Base-by-base conservation (phyloP, 2,888 invertebrate species). In the Thyatira batis region DNA sequence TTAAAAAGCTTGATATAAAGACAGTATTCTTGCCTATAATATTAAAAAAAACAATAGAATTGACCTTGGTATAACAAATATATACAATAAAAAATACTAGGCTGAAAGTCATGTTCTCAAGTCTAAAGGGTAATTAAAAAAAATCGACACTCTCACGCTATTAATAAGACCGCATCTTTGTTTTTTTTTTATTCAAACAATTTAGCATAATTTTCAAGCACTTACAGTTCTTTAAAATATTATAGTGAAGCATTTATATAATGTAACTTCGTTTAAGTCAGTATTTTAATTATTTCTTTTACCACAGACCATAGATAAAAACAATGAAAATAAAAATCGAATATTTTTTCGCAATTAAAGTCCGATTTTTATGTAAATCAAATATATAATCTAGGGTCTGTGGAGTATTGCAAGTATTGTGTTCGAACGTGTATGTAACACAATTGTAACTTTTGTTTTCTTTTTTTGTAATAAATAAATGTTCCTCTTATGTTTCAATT, bases 211-310 rank as follows among this genome's bases (percentile, higher is more conserved):
- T 27, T n/a, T 27, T 8, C 8, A 17, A 8, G 3, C 20, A 17
- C 20, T 17, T 46, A 8, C 17, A 27, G 9, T 27, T 46, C 20
- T 52, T 50, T 44, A 27, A 13, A 51, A 48, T 50, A 63, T 58
- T 62, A 60, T 64, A 61, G 59, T 66, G 55, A 73, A 73, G 82
- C 83, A 82, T 83, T 84, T 83, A 83, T 83, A 83, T 73, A 70
- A 65, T 70, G 60, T 51, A 62, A 63, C 61, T 63, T 54, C 67
- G 64, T 54, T 55, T 63, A 60, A 63, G 55, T 58, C 58, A 63
- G 56, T 69, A 63, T 63, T 69, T 64, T 58, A 58, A 53, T 60
- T 63, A 49, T 50, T 23, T 56, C 52, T 30, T 25, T 43, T 54
- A 17, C 39, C 13, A 39, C 17, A 39, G 8, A 39, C 39, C 39